phyloP scores from a whole-genome alignment of 37 sponge, comb jelly and placozoan species.

The Chondrilla cf. caribensis region DNA sequence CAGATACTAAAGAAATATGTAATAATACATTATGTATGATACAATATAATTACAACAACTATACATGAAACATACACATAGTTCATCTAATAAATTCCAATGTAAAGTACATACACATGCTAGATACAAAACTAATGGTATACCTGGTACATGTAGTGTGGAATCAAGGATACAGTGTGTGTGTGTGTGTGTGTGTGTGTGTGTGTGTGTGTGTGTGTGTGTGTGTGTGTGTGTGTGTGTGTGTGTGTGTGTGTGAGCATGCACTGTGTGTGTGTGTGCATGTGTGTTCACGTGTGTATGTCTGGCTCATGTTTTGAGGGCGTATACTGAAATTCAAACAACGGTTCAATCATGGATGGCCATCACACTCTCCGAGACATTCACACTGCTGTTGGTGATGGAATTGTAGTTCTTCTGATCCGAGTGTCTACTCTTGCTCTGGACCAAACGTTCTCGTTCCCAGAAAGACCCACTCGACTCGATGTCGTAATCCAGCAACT shows the following conservation, averaged over 20 bases:
- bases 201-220: neutral
- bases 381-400: neutral
- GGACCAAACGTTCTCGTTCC: neutral
- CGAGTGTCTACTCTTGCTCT: conserved; percentile 8
- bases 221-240: conserved; percentile 8
- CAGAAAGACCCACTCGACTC: conserved; percentile 11
- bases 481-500: too few relatives aligned
- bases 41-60: too few relatives aligned
- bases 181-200: neutral
- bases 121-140: neutral
- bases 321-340: neutral
- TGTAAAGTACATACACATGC: too few relatives aligned
- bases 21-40: too few relatives aligned
- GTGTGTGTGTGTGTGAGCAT: neutral
- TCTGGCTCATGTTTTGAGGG: neutral
- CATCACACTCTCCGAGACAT: neutral
- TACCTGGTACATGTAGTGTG: neutral
- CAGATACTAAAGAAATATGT: too few relatives aligned
- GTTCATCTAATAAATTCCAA: too few relatives aligned
- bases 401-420: neutral
- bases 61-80: too few relatives aligned
- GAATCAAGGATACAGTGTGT: neutral
- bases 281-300: neutral
- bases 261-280: neutral
- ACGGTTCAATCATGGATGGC: neutral